Evolutionary conservation across 2,888 invertebrate species (phyloP).

Genomic region (Dorcus parallelipipedus): DNA sequence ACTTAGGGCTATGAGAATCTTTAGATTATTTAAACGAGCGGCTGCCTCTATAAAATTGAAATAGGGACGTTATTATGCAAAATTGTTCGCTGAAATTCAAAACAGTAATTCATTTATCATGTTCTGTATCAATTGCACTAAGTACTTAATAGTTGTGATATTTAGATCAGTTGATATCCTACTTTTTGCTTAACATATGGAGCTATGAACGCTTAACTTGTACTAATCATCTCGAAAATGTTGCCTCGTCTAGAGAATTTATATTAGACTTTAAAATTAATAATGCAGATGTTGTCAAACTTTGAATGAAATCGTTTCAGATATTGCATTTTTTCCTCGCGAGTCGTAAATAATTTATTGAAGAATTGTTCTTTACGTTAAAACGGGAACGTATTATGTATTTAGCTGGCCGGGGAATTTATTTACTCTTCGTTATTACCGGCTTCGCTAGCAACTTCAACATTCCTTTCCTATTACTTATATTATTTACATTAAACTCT

Average conservation of each 20-base stretch:
- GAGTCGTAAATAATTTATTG: too few relatives aligned
- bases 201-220: constrained; percentile 9
- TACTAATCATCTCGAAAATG: constrained; percentile 27
- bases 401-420: too few relatives aligned
- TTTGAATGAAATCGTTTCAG: too few relatives aligned
- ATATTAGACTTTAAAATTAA: constrained; percentile 15
- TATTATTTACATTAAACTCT: too few relatives aligned
- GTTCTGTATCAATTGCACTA: constrained; percentile 19
- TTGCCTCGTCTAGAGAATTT: constrained; percentile 15
- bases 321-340: too few relatives aligned
- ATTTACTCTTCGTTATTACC: too few relatives aligned
- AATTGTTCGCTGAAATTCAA: neutral
- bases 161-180: constrained; percentile 23
- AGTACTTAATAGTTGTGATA: constrained; percentile 15
- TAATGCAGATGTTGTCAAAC: constrained; percentile 11
- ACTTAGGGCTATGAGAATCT: constrained; percentile 15
- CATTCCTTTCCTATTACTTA: constrained; percentile 7
- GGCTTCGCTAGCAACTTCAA: too few relatives aligned
- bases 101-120: constrained; percentile 18
- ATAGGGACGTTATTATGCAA: constrained; percentile 1
- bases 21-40: constrained; percentile 17
- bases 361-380: too few relatives aligned
- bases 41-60: constrained; percentile 17
- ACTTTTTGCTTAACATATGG: constrained; percentile 29
- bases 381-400: too few relatives aligned